Conservation (phyloP, 2,888 invertebrate species). For the Amphimallon solstitiale region DNA sequence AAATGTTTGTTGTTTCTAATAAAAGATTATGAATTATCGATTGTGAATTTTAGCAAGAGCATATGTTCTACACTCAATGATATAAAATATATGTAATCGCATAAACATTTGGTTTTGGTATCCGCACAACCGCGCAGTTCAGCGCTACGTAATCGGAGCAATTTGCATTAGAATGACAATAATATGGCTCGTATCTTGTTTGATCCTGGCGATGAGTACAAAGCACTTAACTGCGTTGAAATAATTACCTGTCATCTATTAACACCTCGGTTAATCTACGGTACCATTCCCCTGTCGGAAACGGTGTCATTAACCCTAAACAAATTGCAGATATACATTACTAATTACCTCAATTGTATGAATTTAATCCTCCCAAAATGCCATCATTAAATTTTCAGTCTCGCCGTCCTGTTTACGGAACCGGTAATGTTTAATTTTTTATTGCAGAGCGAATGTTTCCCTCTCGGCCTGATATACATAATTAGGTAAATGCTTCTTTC, state of each 20-base stretch:
- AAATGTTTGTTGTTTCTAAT: no score
- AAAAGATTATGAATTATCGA: no score
- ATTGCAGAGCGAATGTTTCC: constrained; percentile 3
- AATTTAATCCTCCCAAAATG: constrained; percentile 39
- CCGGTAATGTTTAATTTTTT: constrained; percentile 30
- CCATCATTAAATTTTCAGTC: constrained; percentile 32
- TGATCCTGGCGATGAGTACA: constrained; percentile 41
- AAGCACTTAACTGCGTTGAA: constrained; percentile 44
- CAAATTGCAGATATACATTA: constrained; percentile 42
- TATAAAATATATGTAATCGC: constrained; percentile 29
- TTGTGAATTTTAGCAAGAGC: no score
- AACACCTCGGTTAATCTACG: constrained; percentile 47
- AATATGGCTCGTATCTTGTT: constrained; percentile 39
- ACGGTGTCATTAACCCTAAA: constrained; percentile 40
- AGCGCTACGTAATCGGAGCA: constrained; percentile 36
- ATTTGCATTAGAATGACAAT: constrained; percentile 42
- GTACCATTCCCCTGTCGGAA: constrained; percentile 32
- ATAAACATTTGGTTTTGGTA: constrained; percentile 38
- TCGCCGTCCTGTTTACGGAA: constrained; percentile 29
- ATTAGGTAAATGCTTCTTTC: constrained; percentile 18
- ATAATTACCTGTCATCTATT: constrained; percentile 50
- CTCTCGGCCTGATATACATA: constrained; percentile 9
- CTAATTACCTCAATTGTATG: constrained; percentile 41
- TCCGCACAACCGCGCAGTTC: constrained; percentile 36
- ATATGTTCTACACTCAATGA: no score